Evolutionary conservation across 2,113 vertebrate genomes (phyloP).

Genomic region (Neolamprologus toae): DNA sequence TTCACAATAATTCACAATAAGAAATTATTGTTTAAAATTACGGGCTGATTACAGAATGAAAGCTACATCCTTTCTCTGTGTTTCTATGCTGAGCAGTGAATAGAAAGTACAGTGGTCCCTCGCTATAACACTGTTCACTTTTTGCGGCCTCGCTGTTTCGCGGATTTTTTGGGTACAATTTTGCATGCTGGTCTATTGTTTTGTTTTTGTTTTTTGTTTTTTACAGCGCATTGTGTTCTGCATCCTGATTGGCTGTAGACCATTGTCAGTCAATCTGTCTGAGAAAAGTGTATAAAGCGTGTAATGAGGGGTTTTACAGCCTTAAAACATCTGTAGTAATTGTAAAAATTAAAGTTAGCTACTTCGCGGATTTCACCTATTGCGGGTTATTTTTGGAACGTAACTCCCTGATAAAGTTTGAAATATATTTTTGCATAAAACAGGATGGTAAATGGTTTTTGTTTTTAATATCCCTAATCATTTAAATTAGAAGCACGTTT

Average conservation of each 20-base stretch:
- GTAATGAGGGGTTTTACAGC: not conserved
- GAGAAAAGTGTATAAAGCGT: not conserved
- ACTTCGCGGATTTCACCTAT: not conserved
- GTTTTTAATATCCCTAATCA: not conserved
- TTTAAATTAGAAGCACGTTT: not conserved
- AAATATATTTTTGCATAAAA: not conserved
- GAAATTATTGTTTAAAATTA: not conserved
- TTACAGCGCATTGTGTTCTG: not conserved
- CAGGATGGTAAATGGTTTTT: fast-evolving
- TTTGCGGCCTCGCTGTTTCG: not conserved
- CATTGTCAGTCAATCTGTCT: not conserved
- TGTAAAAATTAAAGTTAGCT: not conserved
- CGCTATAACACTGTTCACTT: not conserved
- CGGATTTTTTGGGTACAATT: not conserved
- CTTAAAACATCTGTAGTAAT: not conserved
- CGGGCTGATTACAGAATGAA: not conserved
- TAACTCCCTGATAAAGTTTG: not conserved
- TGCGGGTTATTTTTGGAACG: not conserved
- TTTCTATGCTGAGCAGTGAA: not conserved
- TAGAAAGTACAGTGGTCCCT: not conserved
- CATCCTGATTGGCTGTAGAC: not conserved
- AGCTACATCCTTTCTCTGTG: not conserved
- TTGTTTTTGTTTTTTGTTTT: fast-evolving
- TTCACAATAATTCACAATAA: not conserved
- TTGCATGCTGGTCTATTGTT: not conserved